A percentile compares a stretch with the other conserved stretches of the same genome.
These are phyloP conservation scores for Merodon equestris DNA, from an alignment of 2,888 invertebrate genomes.

Conservation along the genomic window DNA sequence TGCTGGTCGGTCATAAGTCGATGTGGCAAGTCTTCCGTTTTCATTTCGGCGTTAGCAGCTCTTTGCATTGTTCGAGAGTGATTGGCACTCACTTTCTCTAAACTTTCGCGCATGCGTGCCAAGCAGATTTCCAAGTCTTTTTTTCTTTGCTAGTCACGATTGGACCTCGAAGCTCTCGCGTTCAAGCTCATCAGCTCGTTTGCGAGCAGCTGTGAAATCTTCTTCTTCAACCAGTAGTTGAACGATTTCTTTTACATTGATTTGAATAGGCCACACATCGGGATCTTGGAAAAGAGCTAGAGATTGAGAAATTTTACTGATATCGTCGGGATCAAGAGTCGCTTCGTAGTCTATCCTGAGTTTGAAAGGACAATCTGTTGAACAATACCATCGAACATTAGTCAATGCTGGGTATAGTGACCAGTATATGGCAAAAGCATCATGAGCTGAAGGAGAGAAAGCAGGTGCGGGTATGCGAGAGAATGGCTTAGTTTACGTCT, in stretches of 20 bases:
- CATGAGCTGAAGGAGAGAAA: conserved; percentile 93
- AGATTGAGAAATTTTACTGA: conserved; percentile 74
- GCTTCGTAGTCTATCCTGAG: conserved; percentile 79
- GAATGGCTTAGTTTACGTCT: conserved; percentile 93
- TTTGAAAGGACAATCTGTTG: conserved; percentile 96
- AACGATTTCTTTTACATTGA: conserved; percentile 94
- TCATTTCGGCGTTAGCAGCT: conserved; percentile 80
- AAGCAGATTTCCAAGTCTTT: conserved; percentile 93
- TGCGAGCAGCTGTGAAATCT: conserved; percentile 91
- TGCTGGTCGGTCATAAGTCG: conserved; percentile 87
- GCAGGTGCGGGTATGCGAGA: conserved; percentile 94
- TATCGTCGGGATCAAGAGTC: conserved; percentile 76
- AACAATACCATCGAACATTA: conserved; percentile 94
- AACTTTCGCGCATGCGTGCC: conserved; percentile 88
- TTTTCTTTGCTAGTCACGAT: conserved; percentile 90
- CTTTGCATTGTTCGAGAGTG: conserved; percentile 92
- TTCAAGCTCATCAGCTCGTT: conserved; percentile 92
- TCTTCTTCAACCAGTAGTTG: conserved; percentile 95
- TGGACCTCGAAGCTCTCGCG: conserved; percentile 93
- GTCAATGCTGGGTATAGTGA: conserved; percentile 94
- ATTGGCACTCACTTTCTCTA: conserved; percentile 92
- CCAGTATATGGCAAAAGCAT: conserved; percentile 91
- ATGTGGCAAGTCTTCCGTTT: conserved; percentile 83
- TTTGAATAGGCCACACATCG: conserved; percentile 90
- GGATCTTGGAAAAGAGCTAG: conserved; percentile 83